Conservation (phyloP, 37 sponge, comb jelly and placozoan genomes). For the Theonella swinhoei region DNA sequence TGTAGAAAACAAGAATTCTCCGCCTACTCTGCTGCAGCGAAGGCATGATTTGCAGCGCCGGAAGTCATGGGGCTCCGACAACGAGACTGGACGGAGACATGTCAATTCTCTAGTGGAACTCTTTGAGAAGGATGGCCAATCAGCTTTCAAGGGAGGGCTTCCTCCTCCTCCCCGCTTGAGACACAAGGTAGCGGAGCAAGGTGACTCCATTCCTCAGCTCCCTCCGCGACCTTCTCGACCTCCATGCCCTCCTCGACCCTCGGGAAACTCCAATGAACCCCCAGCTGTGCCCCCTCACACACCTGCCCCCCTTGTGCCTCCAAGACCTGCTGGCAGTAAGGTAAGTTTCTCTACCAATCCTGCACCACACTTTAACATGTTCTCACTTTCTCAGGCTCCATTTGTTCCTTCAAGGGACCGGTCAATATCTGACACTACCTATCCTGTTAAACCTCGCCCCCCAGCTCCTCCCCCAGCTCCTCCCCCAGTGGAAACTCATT, state of each 20-base stretch:
- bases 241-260: constrained; percentile 20
- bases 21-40: background rate
- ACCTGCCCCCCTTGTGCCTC: constrained; percentile 40
- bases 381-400: background rate
- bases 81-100: background rate
- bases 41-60: background rate
- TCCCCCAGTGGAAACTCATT: background rate
- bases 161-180: background rate
- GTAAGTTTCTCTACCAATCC: no score
- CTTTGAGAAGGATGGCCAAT: constrained; percentile 8
- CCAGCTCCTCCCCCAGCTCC: background rate
- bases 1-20: background rate
- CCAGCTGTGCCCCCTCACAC: constrained; percentile 33
- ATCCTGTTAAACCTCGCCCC: background rate
- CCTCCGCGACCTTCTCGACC: constrained; percentile 25
- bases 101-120: constrained; percentile 20
- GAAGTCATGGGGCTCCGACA: background rate
- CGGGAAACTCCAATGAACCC: background rate
- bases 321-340: constrained; percentile 25
- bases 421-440: background rate
- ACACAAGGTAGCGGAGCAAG: background rate
- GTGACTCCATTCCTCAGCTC: background rate
- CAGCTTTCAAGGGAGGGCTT: background rate
- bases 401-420: background rate
- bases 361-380: background rate